Base-by-base conservation (phyloP, 1,140 invertebrate species). In the Ruditapes philippinarum region DNA sequence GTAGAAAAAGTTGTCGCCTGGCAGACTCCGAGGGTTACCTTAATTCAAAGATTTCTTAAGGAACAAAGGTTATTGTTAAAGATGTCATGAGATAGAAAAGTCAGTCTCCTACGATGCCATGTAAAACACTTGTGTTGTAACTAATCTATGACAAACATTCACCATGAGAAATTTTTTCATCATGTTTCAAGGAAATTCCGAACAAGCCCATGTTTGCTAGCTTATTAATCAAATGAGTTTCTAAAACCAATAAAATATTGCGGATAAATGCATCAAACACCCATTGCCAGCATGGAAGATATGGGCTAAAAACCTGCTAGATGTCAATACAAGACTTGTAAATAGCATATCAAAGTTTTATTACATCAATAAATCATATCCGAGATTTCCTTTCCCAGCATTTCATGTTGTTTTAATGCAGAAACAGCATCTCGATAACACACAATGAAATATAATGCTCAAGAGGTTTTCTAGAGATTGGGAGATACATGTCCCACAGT, bases 171-270 rank as follows among this genome's bases (percentile, higher is more conserved):
- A 19, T 38, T 70, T 62, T 11, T 70, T 70, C 65, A 38, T 38
- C 65, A 70, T 33, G 19, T 19, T 7, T 36, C 22, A 31, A 70
- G 33, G 17, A 70, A 70, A 19, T 70, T 17, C 65, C 65, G 38
- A 70, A 33, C 65, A 38, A 36, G 33, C 36, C 36, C 31, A 70
- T 4, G 22, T 70, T 12, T 17, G 11, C 38, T 70, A 5, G 28
- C 25, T 70, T 70, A 70, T 78, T 78, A 78, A 78, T 78, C 74
- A 78, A 78, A 78, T 54, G 22, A 17, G 65, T 38, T 40, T 78
- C 45, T 51, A 49, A 78, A 51, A 36, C 25, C 45, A 78, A 78
- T 78, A 78, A 78, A 78, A 54, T 31, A 25, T 49, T 78, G 49
- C 42, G 33, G 45, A 49, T 36, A n/a, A 51, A 78, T 78, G 45